Conservation (phyloP, 2,113 vertebrate genomes). For the Pollachius pollachius region DNA sequence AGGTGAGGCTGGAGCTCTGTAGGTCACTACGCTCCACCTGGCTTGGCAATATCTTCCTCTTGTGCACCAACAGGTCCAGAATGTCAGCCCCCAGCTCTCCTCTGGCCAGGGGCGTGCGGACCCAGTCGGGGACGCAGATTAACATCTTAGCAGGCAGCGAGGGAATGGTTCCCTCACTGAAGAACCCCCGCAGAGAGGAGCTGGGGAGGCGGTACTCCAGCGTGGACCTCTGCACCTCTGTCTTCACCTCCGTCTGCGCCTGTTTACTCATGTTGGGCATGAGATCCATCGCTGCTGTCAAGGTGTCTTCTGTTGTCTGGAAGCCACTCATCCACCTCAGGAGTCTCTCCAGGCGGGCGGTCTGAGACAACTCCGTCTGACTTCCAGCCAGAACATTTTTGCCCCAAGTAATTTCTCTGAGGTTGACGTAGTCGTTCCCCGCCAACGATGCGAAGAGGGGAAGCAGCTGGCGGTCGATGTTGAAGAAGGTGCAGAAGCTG, state of each 20-base stretch:
- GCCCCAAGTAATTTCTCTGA: slow-evolving; percentile 45
- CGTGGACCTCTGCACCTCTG: slow-evolving; percentile 42
- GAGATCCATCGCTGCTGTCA: slow-evolving; percentile 59
- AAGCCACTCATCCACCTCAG: slow-evolving; percentile 79
- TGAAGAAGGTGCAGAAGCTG: slow-evolving; percentile 72
- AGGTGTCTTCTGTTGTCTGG: slow-evolving; percentile 47
- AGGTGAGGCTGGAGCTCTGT: slow-evolving; percentile 57
- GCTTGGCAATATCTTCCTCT: slow-evolving; percentile 45
- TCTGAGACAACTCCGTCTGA: no score
- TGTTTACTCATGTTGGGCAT: slow-evolving; percentile 41
- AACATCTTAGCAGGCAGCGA: slow-evolving; percentile 40
- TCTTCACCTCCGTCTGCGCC: not conserved
- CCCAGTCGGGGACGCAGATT: slow-evolving; percentile 71
- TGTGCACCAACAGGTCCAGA: slow-evolving; percentile 52
- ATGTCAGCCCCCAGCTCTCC: slow-evolving; percentile 59
- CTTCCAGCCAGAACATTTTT: no score
- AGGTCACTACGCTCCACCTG: slow-evolving; percentile 74
- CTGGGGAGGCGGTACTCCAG: slow-evolving; percentile 73
- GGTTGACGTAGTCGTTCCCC: slow-evolving; percentile 77
- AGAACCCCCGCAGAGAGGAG: slow-evolving; percentile 71
- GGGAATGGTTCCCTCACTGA: slow-evolving; percentile 46
- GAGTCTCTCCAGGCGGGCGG: slow-evolving; percentile 70
- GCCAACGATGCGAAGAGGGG: slow-evolving; percentile 81
- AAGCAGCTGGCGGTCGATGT: slow-evolving; percentile 62
- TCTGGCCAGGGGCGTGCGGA: slow-evolving; percentile 55